Percentiles rank a stretch among this genome's conserved stretches.
phyloP scores from a whole-genome alignment of 2,888 invertebrate genomes.

The Drosophila meridionalis region DNA sequence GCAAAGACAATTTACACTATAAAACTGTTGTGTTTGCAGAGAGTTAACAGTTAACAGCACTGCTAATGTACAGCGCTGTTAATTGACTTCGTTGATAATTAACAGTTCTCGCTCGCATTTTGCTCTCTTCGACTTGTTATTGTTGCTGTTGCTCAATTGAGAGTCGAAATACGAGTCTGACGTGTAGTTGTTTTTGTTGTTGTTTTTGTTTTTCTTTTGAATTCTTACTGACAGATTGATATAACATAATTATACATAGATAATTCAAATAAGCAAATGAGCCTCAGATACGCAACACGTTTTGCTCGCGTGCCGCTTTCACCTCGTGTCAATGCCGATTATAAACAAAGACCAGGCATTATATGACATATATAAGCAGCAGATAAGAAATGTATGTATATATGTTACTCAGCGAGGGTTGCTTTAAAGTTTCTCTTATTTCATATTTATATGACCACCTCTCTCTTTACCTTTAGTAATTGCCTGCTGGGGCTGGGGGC shows the following conservation, averaged over 20 bases:
- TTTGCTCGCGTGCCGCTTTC: constrained; percentile 48
- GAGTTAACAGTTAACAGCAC: constrained; percentile 5
- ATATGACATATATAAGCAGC: not conserved
- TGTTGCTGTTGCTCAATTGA: constrained; percentile 4
- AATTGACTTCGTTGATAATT: constrained; percentile 10
- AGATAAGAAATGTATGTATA: constrained; percentile 1
- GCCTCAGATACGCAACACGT: constrained; percentile 38
- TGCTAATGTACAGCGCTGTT: constrained; percentile 16
- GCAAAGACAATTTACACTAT: constrained; percentile 19
- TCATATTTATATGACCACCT: constrained; percentile 1
- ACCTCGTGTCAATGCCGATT: constrained; percentile 11
- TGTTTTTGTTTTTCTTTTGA: not conserved
- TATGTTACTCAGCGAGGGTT: not conserved
- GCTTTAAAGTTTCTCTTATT: constrained; percentile 11
- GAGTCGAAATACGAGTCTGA: constrained; percentile 11
- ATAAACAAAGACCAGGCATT: constrained; percentile 1
- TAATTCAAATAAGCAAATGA: constrained; percentile 22
- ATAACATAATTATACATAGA: constrained; percentile 2
- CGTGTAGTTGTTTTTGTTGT: not conserved
- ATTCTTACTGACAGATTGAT: not conserved
- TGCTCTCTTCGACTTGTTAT: not conserved
- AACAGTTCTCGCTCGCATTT: constrained; percentile 21
- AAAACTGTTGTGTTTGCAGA: constrained; percentile 11
- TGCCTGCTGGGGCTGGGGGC: constrained; percentile 17
- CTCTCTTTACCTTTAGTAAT: constrained; percentile 34